phyloP scores from a whole-genome alignment of 1,140 invertebrate genomes.

The Eufriesea mexicana region DNA sequence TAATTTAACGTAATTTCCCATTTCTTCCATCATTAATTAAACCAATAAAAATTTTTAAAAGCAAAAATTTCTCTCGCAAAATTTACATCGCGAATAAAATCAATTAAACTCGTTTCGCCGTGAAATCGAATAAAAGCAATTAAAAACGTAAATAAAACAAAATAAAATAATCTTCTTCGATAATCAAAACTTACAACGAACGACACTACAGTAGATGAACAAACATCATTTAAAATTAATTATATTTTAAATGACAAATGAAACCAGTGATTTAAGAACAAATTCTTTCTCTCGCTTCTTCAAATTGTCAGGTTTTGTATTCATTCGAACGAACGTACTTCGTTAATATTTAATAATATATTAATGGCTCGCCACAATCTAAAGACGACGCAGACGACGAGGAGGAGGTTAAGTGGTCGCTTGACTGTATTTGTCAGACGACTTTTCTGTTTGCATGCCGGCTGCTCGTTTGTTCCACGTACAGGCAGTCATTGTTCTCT shows the following conservation, averaged over 20 bases:
- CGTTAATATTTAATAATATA: slow-evolving; percentile 69
- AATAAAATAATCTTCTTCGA: no score
- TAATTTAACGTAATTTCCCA: no score
- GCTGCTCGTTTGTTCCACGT: slow-evolving; percentile 50
- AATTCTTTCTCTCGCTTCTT: background rate
- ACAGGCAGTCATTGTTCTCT: slow-evolving; percentile 51
- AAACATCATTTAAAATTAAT: background rate
- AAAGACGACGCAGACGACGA: slow-evolving; percentile 35
- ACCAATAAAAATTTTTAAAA: no score
- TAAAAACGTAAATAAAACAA: no score
- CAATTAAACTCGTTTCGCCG: no score
- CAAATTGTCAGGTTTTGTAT: background rate
- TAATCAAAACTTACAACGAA: background rate
- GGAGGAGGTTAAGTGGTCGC: slow-evolving; percentile 43
- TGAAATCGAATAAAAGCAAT: no score
- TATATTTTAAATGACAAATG: background rate
- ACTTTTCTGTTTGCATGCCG: slow-evolving; percentile 53
- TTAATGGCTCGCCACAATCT: slow-evolving; percentile 55
- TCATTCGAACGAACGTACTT: background rate
- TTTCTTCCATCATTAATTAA: no score
- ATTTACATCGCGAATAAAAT: no score
- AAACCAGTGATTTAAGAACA: background rate
- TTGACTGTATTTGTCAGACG: slow-evolving; percentile 46
- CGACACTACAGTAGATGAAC: background rate
- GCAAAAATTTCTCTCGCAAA: no score